Base-by-base conservation (phyloP, 2,113 vertebrate species). In the Ammospiza nelsoni region DNA sequence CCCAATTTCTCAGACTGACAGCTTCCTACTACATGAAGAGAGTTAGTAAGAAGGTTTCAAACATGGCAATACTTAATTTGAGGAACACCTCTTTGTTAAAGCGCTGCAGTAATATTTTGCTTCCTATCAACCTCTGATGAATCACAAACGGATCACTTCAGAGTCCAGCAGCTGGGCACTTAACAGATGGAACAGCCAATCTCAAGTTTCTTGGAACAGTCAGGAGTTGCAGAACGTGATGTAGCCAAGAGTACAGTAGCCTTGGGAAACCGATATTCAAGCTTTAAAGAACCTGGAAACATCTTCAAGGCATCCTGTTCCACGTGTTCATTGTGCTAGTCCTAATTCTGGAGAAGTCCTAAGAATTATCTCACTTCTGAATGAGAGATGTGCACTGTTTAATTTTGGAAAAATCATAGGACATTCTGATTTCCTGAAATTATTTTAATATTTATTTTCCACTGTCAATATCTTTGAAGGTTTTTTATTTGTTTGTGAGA, bases 161-260 rank as follows among this genome's bases (percentile, higher is more conserved):
- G 39, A 89, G 43, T 65, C 52, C 55, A 0, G 46, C 31, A 92
- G 14, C 22, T 19, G 46, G 71, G 62, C 80, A 87, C 17, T 80
- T 90, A 51, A 57, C 12, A 65, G 63, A 73, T 15, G 19, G 18
- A 95, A 90, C 5, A 83, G 84, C 19, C 82, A 85, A 73, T 35
- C 25, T 80, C 67, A 79, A 83, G 54, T 90, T 93, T 90, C 75
- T 79, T 85, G 85, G 78, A 75, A 91, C n/a, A 58, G n/a, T 29
- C 62, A 73, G 15, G 31, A 91, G 28, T 4, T 66, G 31, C 18
- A 83, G 63, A 82, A 83, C 14, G 54, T 54, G 29, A 69, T 17
- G 49, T 41, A 90, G 84, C 62, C 92, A 91, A 87, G 44, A 93
- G 84, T 44, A 72, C 18, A 61, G 54, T 15, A 93, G 82, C 35